Conservation (phyloP, 1,140 invertebrate species). For the Trypoxylus dichotomus region DNA sequence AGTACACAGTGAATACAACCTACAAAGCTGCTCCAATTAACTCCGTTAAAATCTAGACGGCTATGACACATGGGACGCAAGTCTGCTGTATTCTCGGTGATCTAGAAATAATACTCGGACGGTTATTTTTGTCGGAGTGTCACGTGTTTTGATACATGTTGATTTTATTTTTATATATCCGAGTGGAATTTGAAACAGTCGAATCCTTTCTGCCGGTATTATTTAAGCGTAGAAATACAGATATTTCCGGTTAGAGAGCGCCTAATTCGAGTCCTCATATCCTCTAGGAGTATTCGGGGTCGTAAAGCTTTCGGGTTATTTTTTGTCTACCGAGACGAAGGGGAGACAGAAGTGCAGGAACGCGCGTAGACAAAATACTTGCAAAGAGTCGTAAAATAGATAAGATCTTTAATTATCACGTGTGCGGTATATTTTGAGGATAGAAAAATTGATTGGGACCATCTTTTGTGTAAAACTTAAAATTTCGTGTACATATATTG, state of each 20-base stretch:
- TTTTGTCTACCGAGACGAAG: not conserved
- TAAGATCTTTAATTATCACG: not conserved
- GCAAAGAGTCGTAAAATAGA: not conserved
- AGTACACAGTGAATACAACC: not conserved
- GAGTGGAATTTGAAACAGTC: not conserved
- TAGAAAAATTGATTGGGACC: no score
- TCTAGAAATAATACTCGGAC: not conserved
- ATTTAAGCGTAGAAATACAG: not conserved
- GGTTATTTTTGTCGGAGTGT: not conserved
- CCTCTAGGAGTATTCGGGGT: not conserved
- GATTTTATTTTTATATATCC: not conserved
- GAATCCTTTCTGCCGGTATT: not conserved
- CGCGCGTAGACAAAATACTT: not conserved
- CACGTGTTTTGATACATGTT: not conserved
- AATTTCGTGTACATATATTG: no score
- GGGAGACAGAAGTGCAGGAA: not conserved
- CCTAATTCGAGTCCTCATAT: not conserved
- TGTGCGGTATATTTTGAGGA: not conserved
- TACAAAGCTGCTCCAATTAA: not conserved
- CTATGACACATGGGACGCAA: not conserved
- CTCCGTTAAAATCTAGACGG: not conserved
- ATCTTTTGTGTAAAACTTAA: no score
- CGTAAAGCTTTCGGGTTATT: not conserved
- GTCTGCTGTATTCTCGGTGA: not conserved
- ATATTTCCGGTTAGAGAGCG: not conserved